phyloP scores from a whole-genome alignment of 2,797 vertebrate genomes.

The Mallotus villosus region DNA sequence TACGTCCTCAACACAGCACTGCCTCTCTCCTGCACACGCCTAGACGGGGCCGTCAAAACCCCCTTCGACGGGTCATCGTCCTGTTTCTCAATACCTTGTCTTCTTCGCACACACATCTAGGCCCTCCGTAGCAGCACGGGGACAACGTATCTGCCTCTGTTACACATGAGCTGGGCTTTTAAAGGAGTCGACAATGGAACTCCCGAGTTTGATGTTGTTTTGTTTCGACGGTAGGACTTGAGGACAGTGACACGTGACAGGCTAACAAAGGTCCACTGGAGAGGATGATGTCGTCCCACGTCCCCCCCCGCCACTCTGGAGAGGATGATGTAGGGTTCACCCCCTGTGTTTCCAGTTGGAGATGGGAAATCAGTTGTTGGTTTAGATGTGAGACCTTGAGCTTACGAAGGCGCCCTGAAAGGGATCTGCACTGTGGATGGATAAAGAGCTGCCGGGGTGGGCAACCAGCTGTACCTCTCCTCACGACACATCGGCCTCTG shows the following conservation, averaged over 20 bases:
- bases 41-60: neutral
- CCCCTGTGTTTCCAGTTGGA: no score
- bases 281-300: no score
- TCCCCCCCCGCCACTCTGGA: no score
- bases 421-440: neutral
- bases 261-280: no score
- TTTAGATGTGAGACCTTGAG: no score
- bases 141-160: neutral
- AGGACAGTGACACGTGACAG: no score
- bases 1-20: conserved; percentile 20
- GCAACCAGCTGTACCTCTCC: neutral
- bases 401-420: no score
- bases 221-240: no score
- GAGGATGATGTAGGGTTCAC: no score
- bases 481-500: no score
- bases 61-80: neutral
- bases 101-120: neutral
- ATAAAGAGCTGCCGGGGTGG: neutral
- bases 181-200: neutral
- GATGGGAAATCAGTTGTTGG: no score
- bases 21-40: neutral
- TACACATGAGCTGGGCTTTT: neutral
- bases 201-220: no score
- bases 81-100: conserved; percentile 39
- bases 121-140: neutral